These are phyloP conservation scores for Cotesia glomerata DNA, from an alignment of 1,140 invertebrate species.

Conservation along the genomic window DNA sequence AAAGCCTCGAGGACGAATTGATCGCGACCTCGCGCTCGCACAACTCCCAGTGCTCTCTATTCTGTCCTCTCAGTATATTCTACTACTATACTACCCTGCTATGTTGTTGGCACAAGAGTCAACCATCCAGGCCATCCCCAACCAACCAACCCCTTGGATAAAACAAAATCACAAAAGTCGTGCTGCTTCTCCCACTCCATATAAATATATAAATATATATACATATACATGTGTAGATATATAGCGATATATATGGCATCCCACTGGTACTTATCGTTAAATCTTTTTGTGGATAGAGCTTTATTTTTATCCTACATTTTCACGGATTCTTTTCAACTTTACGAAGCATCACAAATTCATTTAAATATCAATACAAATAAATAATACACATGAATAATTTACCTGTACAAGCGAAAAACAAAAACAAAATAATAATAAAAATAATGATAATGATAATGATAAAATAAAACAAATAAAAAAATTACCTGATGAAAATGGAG, in stretches of 20 bases:
- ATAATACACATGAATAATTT: constrained; percentile 25
- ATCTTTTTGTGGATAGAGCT: constrained; percentile 4
- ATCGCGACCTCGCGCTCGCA: constrained; percentile 39
- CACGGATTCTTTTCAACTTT: constrained; percentile 30
- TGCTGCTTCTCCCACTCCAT: neutral
- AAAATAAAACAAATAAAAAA: constrained; percentile 25
- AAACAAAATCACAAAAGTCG: neutral
- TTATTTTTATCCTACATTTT: constrained; percentile 13
- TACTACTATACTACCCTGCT: constrained; percentile 27
- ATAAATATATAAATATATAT: no score
- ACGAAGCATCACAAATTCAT: constrained; percentile 20
- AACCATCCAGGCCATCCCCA: constrained; percentile 30
- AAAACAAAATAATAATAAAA: constrained; percentile 7
- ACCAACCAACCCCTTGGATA: constrained; percentile 33
- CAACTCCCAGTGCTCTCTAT: no score
- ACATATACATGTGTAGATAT: no score
- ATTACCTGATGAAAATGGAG: constrained; percentile 59
- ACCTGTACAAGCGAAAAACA: neutral
- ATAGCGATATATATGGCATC: no score
- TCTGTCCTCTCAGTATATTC: no score
- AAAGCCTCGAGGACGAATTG: constrained; percentile 45
- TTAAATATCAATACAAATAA: constrained; percentile 38
- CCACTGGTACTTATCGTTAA: neutral
- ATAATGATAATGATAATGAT: constrained; percentile 14
- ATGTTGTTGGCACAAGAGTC: constrained; percentile 28